phyloP scores from a whole-genome alignment of 2,888 invertebrate species.

The Laspeyria flexula region DNA sequence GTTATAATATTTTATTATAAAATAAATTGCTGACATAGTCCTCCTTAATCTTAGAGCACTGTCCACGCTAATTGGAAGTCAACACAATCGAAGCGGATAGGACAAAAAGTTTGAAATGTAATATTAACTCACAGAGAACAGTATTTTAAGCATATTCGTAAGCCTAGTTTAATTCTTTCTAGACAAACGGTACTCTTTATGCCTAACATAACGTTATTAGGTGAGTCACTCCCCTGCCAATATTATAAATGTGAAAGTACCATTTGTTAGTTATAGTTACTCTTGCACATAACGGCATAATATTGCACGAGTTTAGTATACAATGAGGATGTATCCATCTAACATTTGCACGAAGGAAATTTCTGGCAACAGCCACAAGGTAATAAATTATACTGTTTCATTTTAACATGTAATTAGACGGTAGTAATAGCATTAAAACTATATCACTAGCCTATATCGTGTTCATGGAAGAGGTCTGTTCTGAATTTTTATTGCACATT shows the following conservation, averaged over 20 bases:
- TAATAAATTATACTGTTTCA: constrained; percentile 33
- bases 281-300: constrained; percentile 3
- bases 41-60: too few species aligned
- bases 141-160: background rate
- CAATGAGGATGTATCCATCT: constrained; percentile 1
- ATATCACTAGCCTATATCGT: constrained; percentile 56
- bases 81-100: too few species aligned
- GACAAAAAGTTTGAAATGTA: background rate
- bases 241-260: constrained; percentile 12
- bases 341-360: constrained; percentile 2
- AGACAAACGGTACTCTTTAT: constrained; percentile 3
- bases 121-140: background rate
- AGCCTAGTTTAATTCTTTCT: background rate
- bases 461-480: constrained; percentile 61
- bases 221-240: constrained; percentile 4
- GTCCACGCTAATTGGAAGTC: too few species aligned
- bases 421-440: constrained; percentile 54
- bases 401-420: constrained; percentile 55
- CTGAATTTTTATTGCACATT: constrained; percentile 76
- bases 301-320: background rate
- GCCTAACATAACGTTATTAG: constrained; percentile 7
- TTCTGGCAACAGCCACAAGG: background rate
- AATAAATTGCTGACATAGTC: too few species aligned
- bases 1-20: too few species aligned
- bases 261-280: background rate